Percentiles rank a stretch among this genome's conserved stretches.
These are phyloP conservation scores for Thaumetopoea pityocampa DNA, from an alignment of 1,140 invertebrate genomes.

Conservation along the genomic window DNA sequence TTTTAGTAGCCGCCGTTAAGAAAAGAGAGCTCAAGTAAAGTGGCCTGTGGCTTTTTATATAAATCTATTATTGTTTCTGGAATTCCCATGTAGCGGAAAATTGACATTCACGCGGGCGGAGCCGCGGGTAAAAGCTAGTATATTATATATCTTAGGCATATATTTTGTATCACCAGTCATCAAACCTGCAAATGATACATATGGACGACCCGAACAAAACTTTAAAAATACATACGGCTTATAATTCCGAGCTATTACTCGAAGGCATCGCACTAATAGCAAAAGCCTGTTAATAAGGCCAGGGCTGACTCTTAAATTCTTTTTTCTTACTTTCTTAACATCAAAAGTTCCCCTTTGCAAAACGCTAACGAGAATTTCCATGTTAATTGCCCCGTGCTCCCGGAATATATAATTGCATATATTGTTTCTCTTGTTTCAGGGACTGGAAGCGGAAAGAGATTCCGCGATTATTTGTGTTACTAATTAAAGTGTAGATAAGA, in stretches of 20 bases:
- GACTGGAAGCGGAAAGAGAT: slow-evolving; percentile 37
- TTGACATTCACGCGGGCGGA: no score
- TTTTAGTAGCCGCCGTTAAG: no score
- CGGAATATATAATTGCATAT: slow-evolving; percentile 63
- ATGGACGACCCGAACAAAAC: background rate
- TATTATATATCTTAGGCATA: no score
- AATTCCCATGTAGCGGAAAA: no score
- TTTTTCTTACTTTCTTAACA: slow-evolving; percentile 54
- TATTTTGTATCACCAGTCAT: no score
- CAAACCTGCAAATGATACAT: background rate
- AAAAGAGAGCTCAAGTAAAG: no score
- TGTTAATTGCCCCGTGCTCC: slow-evolving; percentile 57
- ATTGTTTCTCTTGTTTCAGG: slow-evolving; percentile 49
- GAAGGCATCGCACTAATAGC: slow-evolving; percentile 50
- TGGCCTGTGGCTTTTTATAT: no score
- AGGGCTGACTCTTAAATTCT: slow-evolving; percentile 56
- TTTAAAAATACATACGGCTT: slow-evolving; percentile 23
- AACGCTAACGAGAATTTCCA: slow-evolving; percentile 65
- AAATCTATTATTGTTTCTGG: no score
- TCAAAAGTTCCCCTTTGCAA: slow-evolving; percentile 65
- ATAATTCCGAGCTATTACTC: slow-evolving; percentile 38
- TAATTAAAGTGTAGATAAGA: slow-evolving; percentile 40
- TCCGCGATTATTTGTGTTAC: slow-evolving; percentile 41
- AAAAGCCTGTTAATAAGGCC: slow-evolving; percentile 63
- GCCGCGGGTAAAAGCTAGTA: no score